Percentiles rank a stretch among this genome's conserved stretches.
Conservation (phyloP, 1,140 invertebrate genomes). For the Diabrotica undecimpunctata region DNA sequence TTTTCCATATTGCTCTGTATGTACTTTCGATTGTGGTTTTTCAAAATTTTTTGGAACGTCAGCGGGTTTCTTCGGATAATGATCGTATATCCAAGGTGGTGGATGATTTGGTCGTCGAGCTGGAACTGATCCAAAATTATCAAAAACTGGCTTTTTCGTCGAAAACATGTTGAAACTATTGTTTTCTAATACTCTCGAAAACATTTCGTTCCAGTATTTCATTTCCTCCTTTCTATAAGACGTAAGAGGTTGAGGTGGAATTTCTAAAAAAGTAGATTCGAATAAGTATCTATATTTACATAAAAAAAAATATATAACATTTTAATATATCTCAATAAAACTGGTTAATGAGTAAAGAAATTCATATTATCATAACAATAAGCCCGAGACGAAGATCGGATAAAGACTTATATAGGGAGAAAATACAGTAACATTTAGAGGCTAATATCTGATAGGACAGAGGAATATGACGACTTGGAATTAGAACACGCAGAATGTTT, state of each 20-base stretch:
- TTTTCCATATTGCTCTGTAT: constrained; percentile 16
- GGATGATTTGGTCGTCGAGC: constrained; percentile 9
- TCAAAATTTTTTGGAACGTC: constrained; percentile 25
- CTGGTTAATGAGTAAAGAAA: no score
- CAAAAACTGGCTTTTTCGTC: not conserved
- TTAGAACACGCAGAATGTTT: no score
- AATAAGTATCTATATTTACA: no score
- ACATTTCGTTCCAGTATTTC: constrained; percentile 68
- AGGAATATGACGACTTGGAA: no score
- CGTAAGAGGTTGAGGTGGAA: constrained; percentile 60
- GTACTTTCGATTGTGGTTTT: constrained; percentile 11
- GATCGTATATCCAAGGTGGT: constrained; percentile 20
- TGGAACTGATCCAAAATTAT: not conserved
- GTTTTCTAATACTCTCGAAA: constrained; percentile 57
- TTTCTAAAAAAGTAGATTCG: constrained; percentile 51
- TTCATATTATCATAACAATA: no score
- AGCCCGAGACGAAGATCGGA: no score
- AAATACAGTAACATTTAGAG: no score
- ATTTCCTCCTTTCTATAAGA: constrained; percentile 64
- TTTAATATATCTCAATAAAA: no score
- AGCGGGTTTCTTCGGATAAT: constrained; percentile 1
- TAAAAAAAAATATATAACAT: no score
- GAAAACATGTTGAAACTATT: not conserved
- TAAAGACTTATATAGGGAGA: no score
- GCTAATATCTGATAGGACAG: no score